Conservation (phyloP, 1,140 invertebrate species). For the Lordiphosa stackelbergi region DNA sequence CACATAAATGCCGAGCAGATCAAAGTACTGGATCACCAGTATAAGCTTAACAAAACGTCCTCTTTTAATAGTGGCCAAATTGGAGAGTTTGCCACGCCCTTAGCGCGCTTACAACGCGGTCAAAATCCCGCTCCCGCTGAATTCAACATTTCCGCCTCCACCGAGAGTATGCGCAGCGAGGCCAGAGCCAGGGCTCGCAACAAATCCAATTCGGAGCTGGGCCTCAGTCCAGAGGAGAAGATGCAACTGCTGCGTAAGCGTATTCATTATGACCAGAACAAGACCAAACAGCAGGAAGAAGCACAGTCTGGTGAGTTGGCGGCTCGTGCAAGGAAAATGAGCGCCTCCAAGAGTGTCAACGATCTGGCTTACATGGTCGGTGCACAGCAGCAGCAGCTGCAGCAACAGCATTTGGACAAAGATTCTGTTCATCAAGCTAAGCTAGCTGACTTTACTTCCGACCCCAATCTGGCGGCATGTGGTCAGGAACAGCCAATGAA, state of each 20-base stretch:
- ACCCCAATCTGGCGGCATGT: conserved; percentile 79
- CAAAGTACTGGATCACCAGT: conserved; percentile 44
- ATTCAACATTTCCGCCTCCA: conserved; percentile 70
- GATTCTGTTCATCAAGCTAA: conserved; percentile 39
- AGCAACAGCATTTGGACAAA: conserved; percentile 24
- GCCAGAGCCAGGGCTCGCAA: conserved; percentile 83
- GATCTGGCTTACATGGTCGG: conserved; percentile 66
- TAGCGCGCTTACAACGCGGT: conserved; percentile 36
- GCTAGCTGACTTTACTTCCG: conserved; percentile 78
- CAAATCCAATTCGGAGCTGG: conserved; percentile 85
- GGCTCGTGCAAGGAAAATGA: conserved; percentile 68
- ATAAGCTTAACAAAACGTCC: conserved; percentile 64
- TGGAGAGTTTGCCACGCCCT: conserved; percentile 45
- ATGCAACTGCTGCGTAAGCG: conserved; percentile 78
- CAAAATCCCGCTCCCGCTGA: conserved; percentile 8
- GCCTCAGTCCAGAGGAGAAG: conserved; percentile 85
- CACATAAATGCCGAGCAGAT: conserved; percentile 50
- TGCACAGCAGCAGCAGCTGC: conserved; percentile 33
- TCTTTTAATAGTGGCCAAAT: conserved; percentile 56
- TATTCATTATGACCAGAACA: conserved; percentile 58
- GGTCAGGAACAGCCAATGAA: conserved; percentile 57
- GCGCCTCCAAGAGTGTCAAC: conserved; percentile 75
- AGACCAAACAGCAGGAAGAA: conserved; percentile 37
- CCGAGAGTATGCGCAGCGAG: conserved; percentile 82
- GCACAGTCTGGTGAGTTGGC: conserved; percentile 31